Evolutionary conservation across 1,140 invertebrate species (phyloP), one percentile per base, ranked within the genome.

Genomic region (Chironomus tepperi): DNA sequence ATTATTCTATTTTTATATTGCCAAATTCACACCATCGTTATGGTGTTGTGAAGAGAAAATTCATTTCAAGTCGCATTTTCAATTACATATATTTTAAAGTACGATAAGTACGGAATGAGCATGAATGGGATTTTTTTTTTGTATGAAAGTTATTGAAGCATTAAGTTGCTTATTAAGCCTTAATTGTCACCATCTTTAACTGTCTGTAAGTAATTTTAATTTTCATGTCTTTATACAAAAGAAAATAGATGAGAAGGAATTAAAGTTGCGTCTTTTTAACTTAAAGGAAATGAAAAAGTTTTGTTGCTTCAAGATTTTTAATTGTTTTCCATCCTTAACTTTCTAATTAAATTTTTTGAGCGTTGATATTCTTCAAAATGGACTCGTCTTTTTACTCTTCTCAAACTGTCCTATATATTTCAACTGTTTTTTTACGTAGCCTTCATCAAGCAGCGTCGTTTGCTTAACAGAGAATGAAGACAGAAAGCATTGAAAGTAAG

Each of bases 121-220:
- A 34, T 34, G 5, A 34, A 34, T 34, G 24, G 24, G 24, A 34
- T 34, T 34, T 34, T 34, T 34, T 34, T 34, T 57, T 57, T 47
- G 12, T 57, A n/a, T 57, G 1, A 57, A 57, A 57, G 15, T 57
- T 57, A 57, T 57, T 57, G 47, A 57, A n/a, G 47, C 47, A n/a
- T 57, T 57, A 57, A 57, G 47, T 57, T 57, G 47, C 47, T 57
- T 57, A 57, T 57, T 57, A 57, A 57, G 47, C 47, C 47, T 57
- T 57, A 57, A 57, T 57, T 57, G 47, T 57, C 47, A 57, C n/a
- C 47, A 57, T 57, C 47, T 57, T n/a, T 15, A 57, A 57, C 47
- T 57, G 47, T n/a, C n/a, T 9, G 47, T 57, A 15, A n/a, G 47
- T 15, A 12, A 57, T 15, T n/a, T 57, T n/a, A 57, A 57, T 57